These are phyloP conservation scores for Coleophora deauratella DNA, from an alignment of 2,888 invertebrate species.

Conservation along the genomic window DNA sequence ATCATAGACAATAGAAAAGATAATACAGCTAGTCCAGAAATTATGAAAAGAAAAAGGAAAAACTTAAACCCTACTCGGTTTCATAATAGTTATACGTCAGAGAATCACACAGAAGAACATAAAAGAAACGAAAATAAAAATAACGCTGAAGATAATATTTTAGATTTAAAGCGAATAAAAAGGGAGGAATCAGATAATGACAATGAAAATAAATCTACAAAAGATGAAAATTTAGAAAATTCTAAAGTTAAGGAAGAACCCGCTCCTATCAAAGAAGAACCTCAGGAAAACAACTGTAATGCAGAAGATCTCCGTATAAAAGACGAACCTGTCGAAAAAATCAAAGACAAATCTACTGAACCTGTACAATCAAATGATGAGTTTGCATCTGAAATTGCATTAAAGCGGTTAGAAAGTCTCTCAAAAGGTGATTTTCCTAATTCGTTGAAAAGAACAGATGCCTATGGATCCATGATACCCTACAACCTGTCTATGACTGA, in stretches of 20 bases:
- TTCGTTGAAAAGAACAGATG: slow-evolving; percentile 41
- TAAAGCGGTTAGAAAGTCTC: slow-evolving; percentile 85
- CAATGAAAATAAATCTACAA: slow-evolving; percentile 17
- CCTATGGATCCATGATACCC: slow-evolving; percentile 34
- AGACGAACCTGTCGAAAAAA: slow-evolving; percentile 49
- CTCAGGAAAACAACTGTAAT: slow-evolving; percentile 33
- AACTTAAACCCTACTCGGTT: slow-evolving; percentile 90
- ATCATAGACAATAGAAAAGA: slow-evolving; percentile 57
- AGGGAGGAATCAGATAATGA: slow-evolving; percentile 30
- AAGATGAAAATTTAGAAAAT: slow-evolving; percentile 22
- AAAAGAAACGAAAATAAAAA: slow-evolving; percentile 29
- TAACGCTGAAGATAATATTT: slow-evolving; percentile 36
- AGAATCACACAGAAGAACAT: slow-evolving; percentile 27
- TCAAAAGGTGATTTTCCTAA: slow-evolving; percentile 84
- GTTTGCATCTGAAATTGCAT: slow-evolving; percentile 77
- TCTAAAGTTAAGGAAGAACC: slow-evolving; percentile 48
- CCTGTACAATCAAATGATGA: slow-evolving; percentile 27
- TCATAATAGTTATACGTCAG: slow-evolving; percentile 55
- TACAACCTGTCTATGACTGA: slow-evolving; percentile 56
- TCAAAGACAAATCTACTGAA: slow-evolving; percentile 40
- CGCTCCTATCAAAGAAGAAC: slow-evolving; percentile 39
- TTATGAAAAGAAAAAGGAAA: slow-evolving; percentile 89
- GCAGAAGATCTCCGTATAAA: slow-evolving; percentile 53
- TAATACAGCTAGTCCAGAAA: slow-evolving; percentile 66
- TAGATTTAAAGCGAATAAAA: slow-evolving; percentile 57